Conservation (phyloP, 1,140 invertebrate species). For the Drusus annulatus region DNA sequence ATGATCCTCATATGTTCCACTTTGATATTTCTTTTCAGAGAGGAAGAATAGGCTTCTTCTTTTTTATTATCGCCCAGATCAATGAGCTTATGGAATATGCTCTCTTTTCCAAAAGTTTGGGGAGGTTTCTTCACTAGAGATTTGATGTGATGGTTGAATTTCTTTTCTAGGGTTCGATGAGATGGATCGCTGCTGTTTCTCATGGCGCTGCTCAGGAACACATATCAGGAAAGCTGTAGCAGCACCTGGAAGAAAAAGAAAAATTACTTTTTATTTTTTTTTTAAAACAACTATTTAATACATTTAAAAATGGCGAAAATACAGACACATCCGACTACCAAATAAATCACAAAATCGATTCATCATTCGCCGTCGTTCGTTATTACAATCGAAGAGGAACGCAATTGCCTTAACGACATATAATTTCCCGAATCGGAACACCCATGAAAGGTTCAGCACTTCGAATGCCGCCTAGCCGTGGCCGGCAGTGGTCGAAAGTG, state of each 20-base stretch:
- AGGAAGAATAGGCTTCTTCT: constrained; percentile 8
- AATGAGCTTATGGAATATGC: constrained; percentile 42
- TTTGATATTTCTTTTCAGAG: constrained; percentile 21
- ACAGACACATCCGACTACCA: too few species aligned
- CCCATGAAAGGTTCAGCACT: not conserved
- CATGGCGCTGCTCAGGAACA: constrained; percentile 44
- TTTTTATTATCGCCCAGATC: constrained; percentile 45
- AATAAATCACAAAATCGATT: not conserved
- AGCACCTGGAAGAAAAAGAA: not conserved
- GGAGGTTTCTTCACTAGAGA: constrained; percentile 44
- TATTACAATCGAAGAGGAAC: not conserved
- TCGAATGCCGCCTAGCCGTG: not conserved
- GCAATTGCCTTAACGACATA: not conserved
- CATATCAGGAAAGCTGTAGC: not conserved
- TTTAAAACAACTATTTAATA: too few species aligned
- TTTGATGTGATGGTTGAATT: constrained; percentile 52
- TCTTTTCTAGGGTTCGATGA: constrained; percentile 48
- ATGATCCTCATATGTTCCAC: not conserved
- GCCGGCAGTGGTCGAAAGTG: not conserved
- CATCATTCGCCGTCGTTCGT: not conserved
- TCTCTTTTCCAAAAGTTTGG: constrained; percentile 47
- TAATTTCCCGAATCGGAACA: constrained; percentile 3
- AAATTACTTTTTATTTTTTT: not conserved
- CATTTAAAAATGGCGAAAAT: too few species aligned
- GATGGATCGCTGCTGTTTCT: constrained; percentile 52